phyloP scores from a whole-genome alignment of 2,797 vertebrate genomes.

The Micropoecilia bifurca region DNA sequence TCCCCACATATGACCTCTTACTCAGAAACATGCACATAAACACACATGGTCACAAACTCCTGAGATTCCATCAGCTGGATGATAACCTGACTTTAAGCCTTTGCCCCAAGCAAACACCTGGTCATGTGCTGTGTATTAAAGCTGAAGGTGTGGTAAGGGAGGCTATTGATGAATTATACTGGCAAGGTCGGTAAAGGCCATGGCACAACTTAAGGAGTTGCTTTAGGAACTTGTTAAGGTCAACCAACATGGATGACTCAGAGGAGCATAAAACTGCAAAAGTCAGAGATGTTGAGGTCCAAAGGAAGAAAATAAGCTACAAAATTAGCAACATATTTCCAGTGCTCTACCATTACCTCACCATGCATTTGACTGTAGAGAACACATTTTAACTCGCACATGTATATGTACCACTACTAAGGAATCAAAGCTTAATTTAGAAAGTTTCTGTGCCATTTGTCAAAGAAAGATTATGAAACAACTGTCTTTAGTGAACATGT shows the following conservation, averaged over 20 bases:
- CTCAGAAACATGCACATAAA: constrained; percentile 23
- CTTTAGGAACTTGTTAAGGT: not conserved
- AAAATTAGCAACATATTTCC: not conserved
- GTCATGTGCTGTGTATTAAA: not conserved
- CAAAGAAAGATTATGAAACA: not conserved
- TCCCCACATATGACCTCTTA: constrained; percentile 42
- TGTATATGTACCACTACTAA: not conserved
- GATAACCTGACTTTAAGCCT: constrained; percentile 26
- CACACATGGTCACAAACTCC: not conserved
- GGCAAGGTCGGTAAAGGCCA: not conserved
- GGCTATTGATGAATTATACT: not conserved
- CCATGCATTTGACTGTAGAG: not conserved
- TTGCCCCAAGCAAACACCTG: constrained; percentile 9
- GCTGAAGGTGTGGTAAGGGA: not conserved
- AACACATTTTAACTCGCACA: not conserved
- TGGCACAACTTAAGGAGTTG: not conserved
- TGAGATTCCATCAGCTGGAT: constrained; percentile 22
- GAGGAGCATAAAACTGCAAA: not conserved
- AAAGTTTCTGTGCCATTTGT: not conserved
- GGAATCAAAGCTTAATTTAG: not conserved
- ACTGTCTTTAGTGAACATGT: not conserved
- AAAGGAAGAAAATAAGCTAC: not conserved
- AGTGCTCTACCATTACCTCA: not conserved
- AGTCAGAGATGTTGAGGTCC: not conserved
- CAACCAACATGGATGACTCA: not conserved